Percentiles rank a stretch among this genome's conserved stretches.
Conservation (phyloP, 2,888 invertebrate genomes). For the Nomada fabriciana region DNA sequence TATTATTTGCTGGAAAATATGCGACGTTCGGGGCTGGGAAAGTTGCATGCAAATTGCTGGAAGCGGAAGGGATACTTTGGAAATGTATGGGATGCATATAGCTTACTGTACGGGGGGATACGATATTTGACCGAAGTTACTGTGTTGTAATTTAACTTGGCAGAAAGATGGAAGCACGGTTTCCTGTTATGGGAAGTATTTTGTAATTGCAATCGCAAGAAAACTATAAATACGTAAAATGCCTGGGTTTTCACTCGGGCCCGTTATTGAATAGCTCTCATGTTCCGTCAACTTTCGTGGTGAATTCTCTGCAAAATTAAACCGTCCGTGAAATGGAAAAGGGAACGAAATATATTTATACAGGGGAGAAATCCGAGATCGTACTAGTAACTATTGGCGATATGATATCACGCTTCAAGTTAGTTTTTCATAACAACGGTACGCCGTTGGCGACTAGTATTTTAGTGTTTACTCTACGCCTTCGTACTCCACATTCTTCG, state of each 20-base stretch:
- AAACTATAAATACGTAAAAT: not conserved
- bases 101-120: not conserved
- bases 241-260: not conserved
- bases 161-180: not conserved
- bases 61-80: slow-evolving; percentile 9
- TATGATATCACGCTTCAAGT: not conserved
- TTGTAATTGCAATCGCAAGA: not conserved
- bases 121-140: slow-evolving; percentile 9
- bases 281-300: not conserved
- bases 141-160: not conserved
- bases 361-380: too few relatives aligned
- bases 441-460: not conserved
- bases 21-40: not conserved
- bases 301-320: too few relatives aligned
- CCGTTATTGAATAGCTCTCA: not conserved
- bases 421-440: not conserved
- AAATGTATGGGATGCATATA: slow-evolving; percentile 10
- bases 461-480: not conserved
- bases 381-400: too few relatives aligned
- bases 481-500: not conserved
- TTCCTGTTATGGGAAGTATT: not conserved
- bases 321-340: too few relatives aligned
- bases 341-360: too few relatives aligned
- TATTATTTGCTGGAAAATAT: slow-evolving; percentile 35
- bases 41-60: slow-evolving; percentile 21